Conservation (phyloP, 2,888 invertebrate species). For the Polyploca ridens region DNA sequence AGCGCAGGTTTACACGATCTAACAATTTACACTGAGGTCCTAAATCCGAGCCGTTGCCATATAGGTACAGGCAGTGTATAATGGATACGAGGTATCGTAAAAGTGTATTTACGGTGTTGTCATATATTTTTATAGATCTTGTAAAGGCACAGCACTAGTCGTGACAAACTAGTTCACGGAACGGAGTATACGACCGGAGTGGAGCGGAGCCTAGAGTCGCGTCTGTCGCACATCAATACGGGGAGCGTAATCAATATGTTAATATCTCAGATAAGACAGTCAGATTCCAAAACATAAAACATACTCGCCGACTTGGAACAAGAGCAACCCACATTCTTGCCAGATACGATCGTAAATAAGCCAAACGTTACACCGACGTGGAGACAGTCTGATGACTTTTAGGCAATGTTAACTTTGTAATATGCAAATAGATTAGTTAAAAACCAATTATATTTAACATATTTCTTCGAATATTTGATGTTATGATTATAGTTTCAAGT, state of each 20-base stretch:
- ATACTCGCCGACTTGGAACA: slow-evolving; percentile 67
- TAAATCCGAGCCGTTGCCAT: slow-evolving; percentile 45
- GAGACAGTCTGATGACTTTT: slow-evolving; percentile 59
- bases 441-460: slow-evolving; percentile 9
- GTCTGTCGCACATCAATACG: slow-evolving; percentile 74
- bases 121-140: slow-evolving; percentile 59
- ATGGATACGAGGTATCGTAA: slow-evolving; percentile 57
- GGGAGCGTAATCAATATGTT: slow-evolving; percentile 79
- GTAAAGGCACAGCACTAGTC: slow-evolving; percentile 55
- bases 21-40: slow-evolving; percentile 59
- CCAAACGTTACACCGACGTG: slow-evolving; percentile 47
- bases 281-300: slow-evolving; percentile 72
- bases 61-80: slow-evolving; percentile 42
- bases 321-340: slow-evolving; percentile 69
- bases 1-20: slow-evolving; percentile 50
- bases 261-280: slow-evolving; percentile 78
- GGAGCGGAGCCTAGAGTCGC: slow-evolving; percentile 34
- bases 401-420: slow-evolving; percentile 53
- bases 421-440: slow-evolving; percentile 48
- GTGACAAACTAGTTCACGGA: slow-evolving; percentile 56
- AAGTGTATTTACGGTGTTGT: slow-evolving; percentile 62
- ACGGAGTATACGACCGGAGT: slow-evolving; percentile 36
- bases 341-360: slow-evolving; percentile 73
- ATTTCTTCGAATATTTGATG: neutral
- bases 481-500: neutral